Percentiles rank a stretch among this genome's conserved stretches.
Evolutionary conservation across 2,888 invertebrate species (phyloP).

Genomic region (Meandrusa payeni): DNA sequence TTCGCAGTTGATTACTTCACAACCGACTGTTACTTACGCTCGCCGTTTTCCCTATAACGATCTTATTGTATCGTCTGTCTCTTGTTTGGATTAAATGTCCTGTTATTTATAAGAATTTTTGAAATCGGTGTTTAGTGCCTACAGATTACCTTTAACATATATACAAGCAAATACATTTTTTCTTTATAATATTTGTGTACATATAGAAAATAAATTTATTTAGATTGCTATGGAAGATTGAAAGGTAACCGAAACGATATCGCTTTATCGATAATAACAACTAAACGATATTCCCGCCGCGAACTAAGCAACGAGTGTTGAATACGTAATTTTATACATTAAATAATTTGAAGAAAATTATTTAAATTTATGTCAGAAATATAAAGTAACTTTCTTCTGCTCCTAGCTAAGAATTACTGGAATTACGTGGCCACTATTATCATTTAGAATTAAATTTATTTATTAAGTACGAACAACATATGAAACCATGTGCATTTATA

Average conservation of each 20-base stretch:
- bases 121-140: no score
- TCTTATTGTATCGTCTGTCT: no score
- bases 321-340: slow-evolving; percentile 49
- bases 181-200: slow-evolving; percentile 7
- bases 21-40: slow-evolving; percentile 28
- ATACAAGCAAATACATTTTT: no score
- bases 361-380: slow-evolving; percentile 8
- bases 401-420: background rate
- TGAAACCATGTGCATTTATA: no score
- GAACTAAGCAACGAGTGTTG: slow-evolving; percentile 38
- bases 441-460: no score
- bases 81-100: no score
- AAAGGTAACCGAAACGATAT: slow-evolving; percentile 31
- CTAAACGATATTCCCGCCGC: slow-evolving; percentile 26
- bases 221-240: no score
- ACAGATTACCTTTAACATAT: no score
- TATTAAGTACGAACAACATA: no score
- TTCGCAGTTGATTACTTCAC: slow-evolving; percentile 33
- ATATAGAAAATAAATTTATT: no score
- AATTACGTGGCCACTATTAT: slow-evolving; percentile 6
- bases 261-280: slow-evolving; percentile 24
- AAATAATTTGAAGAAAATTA: slow-evolving; percentile 10
- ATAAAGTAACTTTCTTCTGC: slow-evolving; percentile 3
- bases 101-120: no score
- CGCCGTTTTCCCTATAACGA: slow-evolving; percentile 3